A percentile compares a stretch with the other conserved stretches of the same genome.
These are phyloP conservation scores for Pyrocoelia pectoralis DNA, from an alignment of 2,888 invertebrate genomes.

Conservation along the genomic window DNA sequence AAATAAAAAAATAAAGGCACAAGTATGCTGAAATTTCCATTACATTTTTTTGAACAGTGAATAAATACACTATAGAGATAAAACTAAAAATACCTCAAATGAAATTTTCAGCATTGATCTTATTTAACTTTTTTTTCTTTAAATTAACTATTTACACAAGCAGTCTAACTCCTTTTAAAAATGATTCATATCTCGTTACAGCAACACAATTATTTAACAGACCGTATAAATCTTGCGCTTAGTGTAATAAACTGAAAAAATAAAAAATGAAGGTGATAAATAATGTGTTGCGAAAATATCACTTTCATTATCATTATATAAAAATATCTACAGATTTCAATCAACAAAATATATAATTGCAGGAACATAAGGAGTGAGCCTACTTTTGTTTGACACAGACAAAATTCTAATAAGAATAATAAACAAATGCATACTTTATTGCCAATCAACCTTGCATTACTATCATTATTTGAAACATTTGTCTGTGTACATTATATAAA, in stretches of 20 bases:
- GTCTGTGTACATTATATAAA: slow-evolving; percentile 36
- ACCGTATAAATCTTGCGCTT: background rate
- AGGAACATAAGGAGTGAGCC: slow-evolving; percentile 54
- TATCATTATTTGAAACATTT: slow-evolving; percentile 20
- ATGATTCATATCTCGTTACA: background rate
- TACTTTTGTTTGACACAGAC: slow-evolving; percentile 53
- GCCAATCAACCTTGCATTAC: background rate
- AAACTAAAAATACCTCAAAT: slow-evolving; percentile 22
- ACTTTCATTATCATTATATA: slow-evolving; percentile 29
- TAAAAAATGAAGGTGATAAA: slow-evolving; percentile 27
- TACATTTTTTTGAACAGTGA: slow-evolving; percentile 4
- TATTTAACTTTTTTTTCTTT: slow-evolving; percentile 36
- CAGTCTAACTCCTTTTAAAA: slow-evolving; percentile 47
- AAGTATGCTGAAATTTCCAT: slow-evolving; percentile 43
- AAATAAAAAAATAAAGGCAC: slow-evolving; percentile 45
- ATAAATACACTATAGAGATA: background rate
- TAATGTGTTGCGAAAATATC: slow-evolving; percentile 42
- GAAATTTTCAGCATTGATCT: slow-evolving; percentile 43
- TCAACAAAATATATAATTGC: slow-evolving; percentile 35
- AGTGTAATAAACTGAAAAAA: background rate
- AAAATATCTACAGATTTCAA: slow-evolving; percentile 40
- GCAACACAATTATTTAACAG: slow-evolving; percentile 4
- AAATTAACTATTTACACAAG: slow-evolving; percentile 41
- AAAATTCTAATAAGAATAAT: slow-evolving; percentile 28
- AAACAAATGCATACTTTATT: background rate